Evolutionary conservation across 1,140 invertebrate genomes (phyloP).

Genomic region (Dreissena polymorpha): DNA sequence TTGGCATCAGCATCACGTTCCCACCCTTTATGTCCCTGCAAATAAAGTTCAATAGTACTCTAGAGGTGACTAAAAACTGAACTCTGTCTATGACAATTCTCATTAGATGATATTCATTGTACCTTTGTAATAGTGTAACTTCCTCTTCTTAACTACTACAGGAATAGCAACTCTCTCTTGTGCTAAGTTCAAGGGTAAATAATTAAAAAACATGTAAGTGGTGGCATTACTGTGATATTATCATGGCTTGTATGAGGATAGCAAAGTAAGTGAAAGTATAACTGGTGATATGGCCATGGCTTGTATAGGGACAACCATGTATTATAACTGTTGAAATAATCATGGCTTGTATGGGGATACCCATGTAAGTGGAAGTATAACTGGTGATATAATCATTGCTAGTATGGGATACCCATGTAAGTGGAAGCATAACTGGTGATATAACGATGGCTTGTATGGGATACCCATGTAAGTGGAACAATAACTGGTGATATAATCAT

Average conservation of each 20-base stretch:
- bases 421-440: neutral
- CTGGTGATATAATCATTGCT: neutral
- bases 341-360: neutral
- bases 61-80: neutral
- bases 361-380: neutral
- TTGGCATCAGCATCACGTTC: conserved; percentile 97
- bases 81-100: neutral
- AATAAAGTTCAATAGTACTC: neutral
- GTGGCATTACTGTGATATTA: neutral
- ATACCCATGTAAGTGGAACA: neutral
- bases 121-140: no score
- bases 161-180: no score
- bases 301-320: no score
- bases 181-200: no score
- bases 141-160: no score
- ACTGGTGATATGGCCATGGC: neutral
- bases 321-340: neutral
- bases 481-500: neutral
- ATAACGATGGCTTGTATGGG: neutral
- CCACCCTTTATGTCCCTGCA: conserved; percentile 97
- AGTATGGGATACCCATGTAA: no score
- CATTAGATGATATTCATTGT: neutral
- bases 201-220: no score
- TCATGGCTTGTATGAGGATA: neutral
- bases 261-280: neutral